Evolutionary conservation across 2,888 invertebrate species (phyloP), one percentile per base, ranked within the genome.

Genomic region (Diaprepes abbreviatus): DNA sequence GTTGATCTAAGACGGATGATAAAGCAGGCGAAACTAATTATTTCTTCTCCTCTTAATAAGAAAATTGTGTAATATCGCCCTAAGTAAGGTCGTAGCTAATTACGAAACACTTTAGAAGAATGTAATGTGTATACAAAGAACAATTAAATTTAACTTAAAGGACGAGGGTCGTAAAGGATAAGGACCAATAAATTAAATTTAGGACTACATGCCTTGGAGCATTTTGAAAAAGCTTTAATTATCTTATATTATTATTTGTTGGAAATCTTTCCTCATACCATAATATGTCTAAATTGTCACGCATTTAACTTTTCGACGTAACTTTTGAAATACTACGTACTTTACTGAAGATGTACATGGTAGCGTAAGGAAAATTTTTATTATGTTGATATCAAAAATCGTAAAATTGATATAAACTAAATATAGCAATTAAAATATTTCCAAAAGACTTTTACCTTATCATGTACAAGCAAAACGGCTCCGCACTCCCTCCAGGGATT

Each of bases 131-230:
- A 48, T 48, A 12, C 48, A 24, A 14, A 24, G 48, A 48, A 48
- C 48, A 24, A 48, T 24, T 24, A 48, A 48, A 48, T 48, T 24
- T 48, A 48, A 21, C 24, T 12, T 12, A 19, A 19, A 43, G 19
- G 21, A n/a, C 45, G 14, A 50, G 14, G 24, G 24, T 24, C 12
- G 48, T 7, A 24, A 50, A 50, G 28, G 28, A 28, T 50, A 50
- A 50, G 48, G 14, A 28, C 48, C 14, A 50, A 50, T 50, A 50
- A 43, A 50, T 31, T 50, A n/a, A 50, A 50, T 50, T 50, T 28
- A 28, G 28, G 14, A 17, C 28, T 14, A 50, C 24, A 24, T 50
- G 21, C 28, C 48, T 50, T 50, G 2, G 28, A 28, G 24, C 48
- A 14, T 12, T 50, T 50, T 50, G 28, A 50, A 28, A 50, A 28